phyloP scores from a whole-genome alignment of 2,888 invertebrate genomes.

The Nemurella pictetii region DNA sequence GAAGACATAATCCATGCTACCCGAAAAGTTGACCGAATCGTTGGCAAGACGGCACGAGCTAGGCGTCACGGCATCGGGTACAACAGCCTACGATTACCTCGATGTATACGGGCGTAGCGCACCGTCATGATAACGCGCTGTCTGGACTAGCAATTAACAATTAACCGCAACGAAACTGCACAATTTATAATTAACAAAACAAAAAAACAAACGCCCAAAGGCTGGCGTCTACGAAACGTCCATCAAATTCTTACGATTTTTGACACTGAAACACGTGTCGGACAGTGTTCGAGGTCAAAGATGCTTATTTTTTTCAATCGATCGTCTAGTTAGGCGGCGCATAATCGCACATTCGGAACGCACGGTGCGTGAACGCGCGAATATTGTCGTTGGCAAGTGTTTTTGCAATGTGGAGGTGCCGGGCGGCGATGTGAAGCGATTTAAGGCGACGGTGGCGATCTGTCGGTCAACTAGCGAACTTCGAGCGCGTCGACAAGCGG shows the following conservation, averaged over 20 bases:
- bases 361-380: no score
- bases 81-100: not conserved
- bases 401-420: no score
- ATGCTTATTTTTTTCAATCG: no score
- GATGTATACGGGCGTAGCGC: not conserved
- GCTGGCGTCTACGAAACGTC: not conserved
- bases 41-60: not conserved
- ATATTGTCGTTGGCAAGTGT: no score
- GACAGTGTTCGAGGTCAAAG: no score
- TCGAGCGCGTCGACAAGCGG: not conserved
- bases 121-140: not conserved
- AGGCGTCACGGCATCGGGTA: not conserved
- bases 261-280: no score
- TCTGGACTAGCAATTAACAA: not conserved
- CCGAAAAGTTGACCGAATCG: not conserved
- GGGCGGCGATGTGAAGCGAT: no score
- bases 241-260: not conserved
- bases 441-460: not conserved
- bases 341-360: no score
- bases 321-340: no score
- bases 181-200: not conserved
- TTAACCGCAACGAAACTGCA: not conserved
- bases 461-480: not conserved
- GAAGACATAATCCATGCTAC: not conserved
- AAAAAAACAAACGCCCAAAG: not conserved